Base-by-base conservation (phyloP, 2,888 invertebrate genomes). In the Melinopterus prodromus region DNA sequence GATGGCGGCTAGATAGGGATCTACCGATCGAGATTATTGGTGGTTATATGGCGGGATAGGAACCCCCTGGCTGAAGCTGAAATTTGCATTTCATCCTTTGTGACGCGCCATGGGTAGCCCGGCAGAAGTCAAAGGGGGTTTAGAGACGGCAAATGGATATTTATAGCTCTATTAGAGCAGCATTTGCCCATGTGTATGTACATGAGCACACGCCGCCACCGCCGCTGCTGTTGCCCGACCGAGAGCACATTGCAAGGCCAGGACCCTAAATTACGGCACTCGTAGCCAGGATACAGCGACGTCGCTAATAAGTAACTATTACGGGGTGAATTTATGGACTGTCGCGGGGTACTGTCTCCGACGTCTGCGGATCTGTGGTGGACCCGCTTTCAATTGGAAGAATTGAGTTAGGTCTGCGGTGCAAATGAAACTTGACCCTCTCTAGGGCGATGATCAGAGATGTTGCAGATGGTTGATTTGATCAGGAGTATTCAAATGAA, bases 111-210 rank as follows among this genome's bases (percentile, higher is more conserved):
- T 26, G 26, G 26, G 26, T 26, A 26, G 26, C 26, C 26, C 26
- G 26, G 26, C 26, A 53, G 53, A 53, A 53, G 53, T 53, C 53
- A 53, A 53, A 53, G 53, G 53, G 53, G 53, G 53, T 53, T 53
- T 53, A 53, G 53, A 53, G 53, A 53, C 53, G 53, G 53, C 53
- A 53, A 53, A 53, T 53, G 53, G 53, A 53, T 53, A 53, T 53
- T 53, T 53, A 53, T 53, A 53, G 53, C 53, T 53, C 53, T 53
- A 53, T 53, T 53, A 53, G 53, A 53, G 53, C 12, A 12, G 53
- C 12, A 53, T 53, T 53, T 53, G 53, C 12, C 53, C 53, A 53
- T 53, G 53, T 53, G 53, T 53, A 53, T 53, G 53, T 9, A 53
- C 53, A 53, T 53, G 53, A 53, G 53, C 53, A 53, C 53, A 53